Base-by-base conservation (phyloP, 1,140 invertebrate genomes). In the Polypedilum pembai region DNA sequence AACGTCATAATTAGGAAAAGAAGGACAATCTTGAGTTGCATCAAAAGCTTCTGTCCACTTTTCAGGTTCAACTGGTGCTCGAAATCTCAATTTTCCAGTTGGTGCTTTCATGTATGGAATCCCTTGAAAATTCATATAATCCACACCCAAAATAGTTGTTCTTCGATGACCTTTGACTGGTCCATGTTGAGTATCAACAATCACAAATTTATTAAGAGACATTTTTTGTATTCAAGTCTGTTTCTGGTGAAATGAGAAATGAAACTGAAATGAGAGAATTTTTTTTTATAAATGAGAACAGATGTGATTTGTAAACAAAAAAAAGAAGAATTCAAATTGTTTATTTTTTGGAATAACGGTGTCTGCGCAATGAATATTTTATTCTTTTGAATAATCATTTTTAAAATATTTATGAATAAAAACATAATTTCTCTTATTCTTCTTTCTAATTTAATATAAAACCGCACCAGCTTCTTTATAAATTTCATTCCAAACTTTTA, bases 401-500 rank as follows among this genome's bases (percentile, higher is more conserved):
- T n/a, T n/a, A n/a, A n/a, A n/a, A n/a, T n/a, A n/a, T n/a, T n/a
- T n/a, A n/a, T n/a, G n/a, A n/a, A n/a, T n/a, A n/a, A n/a, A n/a
- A n/a, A n/a, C n/a, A n/a, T n/a, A n/a, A n/a, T n/a, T n/a, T n/a
- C n/a, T n/a, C n/a, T n/a, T n/a, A n/a, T n/a, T n/a, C n/a, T n/a
- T n/a, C n/a, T n/a, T n/a, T n/a, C n/a, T n/a, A n/a, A n/a, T n/a
- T n/a, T 33, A 33, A n/a, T 12, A 56, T 56, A 56, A 56, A n/a
- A n/a, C 12, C 8, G n/a, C 12, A 56, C 63, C 21, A 21, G 65
- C 63, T 8, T 74, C 73, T 17, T 76, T 21, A 76, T 82, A 82
- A 41, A 82, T 80, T 65, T 79, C 78, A 40, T 81, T 79, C 85
- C 85, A 85, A 17, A 85, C 78, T 75, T 77, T 24, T 72, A 85